Percentiles rank a stretch among this genome's conserved stretches.
These are phyloP conservation scores for Thecocarcelia acutangulata DNA, from an alignment of 2,888 invertebrate species.

Conservation along the genomic window DNA sequence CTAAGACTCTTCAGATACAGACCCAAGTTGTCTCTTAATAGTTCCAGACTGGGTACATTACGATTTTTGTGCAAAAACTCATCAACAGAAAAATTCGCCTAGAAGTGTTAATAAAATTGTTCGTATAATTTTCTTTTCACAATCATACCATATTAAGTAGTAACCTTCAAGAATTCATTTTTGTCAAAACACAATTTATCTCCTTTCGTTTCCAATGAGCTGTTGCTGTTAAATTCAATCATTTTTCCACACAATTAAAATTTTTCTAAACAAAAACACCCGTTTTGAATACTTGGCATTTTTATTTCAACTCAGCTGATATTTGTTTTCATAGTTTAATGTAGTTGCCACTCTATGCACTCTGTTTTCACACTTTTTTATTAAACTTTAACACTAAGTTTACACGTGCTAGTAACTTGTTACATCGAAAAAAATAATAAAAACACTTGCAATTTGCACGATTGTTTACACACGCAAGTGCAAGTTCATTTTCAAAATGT, in stretches of 20 bases:
- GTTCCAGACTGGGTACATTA: conserved; percentile 84
- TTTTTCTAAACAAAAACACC: not conserved
- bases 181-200: conserved; percentile 78
- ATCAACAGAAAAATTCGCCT: conserved; percentile 96
- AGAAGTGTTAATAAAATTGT: not conserved
- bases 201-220: conserved; percentile 34
- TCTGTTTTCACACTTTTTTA: no score
- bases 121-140: not conserved
- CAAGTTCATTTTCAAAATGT: no score
- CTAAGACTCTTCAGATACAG: conserved; percentile 94
- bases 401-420: no score
- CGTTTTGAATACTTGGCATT: conserved; percentile 52
- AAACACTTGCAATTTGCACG: no score
- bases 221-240: conserved; percentile 38
- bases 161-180: conserved; percentile 81
- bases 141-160: not conserved
- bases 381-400: no score
- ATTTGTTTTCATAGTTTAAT: conserved; percentile 15
- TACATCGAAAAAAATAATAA: no score
- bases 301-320: conserved; percentile 5
- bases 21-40: conserved; percentile 93
- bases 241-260: conserved; percentile 31
- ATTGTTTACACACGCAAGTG: no score
- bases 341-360: not conserved
- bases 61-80: conserved; percentile 86